Base-by-base conservation (phyloP, 2,888 invertebrate genomes). In the Ennomos quercinarius region DNA sequence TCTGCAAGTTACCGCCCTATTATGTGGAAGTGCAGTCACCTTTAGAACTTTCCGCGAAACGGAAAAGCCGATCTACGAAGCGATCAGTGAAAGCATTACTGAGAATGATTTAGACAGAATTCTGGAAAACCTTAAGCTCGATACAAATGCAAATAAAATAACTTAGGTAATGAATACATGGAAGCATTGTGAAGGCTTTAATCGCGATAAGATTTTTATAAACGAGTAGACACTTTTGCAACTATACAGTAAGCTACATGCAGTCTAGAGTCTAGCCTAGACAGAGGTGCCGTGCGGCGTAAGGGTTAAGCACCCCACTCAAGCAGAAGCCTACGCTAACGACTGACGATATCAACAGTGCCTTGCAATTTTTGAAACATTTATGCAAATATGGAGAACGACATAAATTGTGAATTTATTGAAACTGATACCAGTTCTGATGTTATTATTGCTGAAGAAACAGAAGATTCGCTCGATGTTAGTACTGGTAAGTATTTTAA, bases 21-120 rank as follows among this genome's bases (percentile, higher is more conserved):
- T 85, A 79, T 84, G 73, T 63, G 72, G 83, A 84, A 89, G 87
- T 87, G 84, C 89, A 90, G 85, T 89, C 85, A 88, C 87, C 89
- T 86, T 83, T 81, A 11, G 43, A 61, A 61, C 59, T 63, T 65
- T 45, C 62, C 12, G 12, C 56, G 62, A 63, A 66, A 40, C 47
- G 55, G 54, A 38, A 27, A 41, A 52, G 37, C 35, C 10, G 27
- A 61, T 57, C 58, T 42, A 56, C 57, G 41, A 57, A 61, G 41
- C 55, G 41, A 59, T 63, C 52, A 66, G 27, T 17, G 17, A 49
- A 40, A 50, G 11, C 36, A 12, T 42, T 55, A 46, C 51, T 38
- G 27, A 39, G 43, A 61, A 59, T 36, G 10, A 45, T 9, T 54
- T 37, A 40, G 40, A 27, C 51, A 42, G 46, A 50, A 52, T 62